phyloP scores from a whole-genome alignment of 2,113 vertebrate genomes.

The Cochlearius cochlearius region DNA sequence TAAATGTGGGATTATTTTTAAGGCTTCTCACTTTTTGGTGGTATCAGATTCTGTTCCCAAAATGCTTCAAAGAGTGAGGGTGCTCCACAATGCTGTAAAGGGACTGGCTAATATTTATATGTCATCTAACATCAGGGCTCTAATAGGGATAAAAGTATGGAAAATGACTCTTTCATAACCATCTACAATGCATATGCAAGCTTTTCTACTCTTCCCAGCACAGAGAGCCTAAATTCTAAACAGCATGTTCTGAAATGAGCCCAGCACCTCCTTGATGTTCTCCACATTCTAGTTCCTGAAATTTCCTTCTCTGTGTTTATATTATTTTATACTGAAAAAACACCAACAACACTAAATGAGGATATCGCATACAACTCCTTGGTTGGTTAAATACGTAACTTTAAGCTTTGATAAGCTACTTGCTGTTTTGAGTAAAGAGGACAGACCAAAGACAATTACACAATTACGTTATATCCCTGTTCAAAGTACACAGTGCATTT shows the following conservation, averaged over 20 bases:
- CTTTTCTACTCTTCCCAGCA: background rate
- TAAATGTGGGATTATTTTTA: background rate
- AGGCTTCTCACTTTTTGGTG: background rate
- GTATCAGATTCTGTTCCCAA: background rate
- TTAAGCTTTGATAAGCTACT: background rate
- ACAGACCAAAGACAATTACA: background rate
- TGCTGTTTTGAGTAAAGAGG: background rate
- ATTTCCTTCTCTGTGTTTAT: background rate
- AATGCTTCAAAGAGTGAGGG: background rate
- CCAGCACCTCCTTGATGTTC: background rate
- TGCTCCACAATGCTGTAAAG: background rate
- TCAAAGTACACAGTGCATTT: background rate
- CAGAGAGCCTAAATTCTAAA: background rate
- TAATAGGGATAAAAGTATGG: background rate
- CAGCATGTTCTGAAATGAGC: background rate
- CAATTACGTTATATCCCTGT: fast-evolving
- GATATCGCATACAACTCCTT: background rate
- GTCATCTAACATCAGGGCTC: background rate
- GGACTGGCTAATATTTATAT: background rate
- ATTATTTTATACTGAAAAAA: background rate
- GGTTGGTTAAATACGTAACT: background rate
- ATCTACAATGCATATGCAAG: background rate
- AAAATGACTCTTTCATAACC: background rate
- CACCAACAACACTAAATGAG: background rate
- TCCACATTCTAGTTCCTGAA: background rate